phyloP scores from a whole-genome alignment of 23 tunicate genomes.

The Aplidium turbinatum region DNA sequence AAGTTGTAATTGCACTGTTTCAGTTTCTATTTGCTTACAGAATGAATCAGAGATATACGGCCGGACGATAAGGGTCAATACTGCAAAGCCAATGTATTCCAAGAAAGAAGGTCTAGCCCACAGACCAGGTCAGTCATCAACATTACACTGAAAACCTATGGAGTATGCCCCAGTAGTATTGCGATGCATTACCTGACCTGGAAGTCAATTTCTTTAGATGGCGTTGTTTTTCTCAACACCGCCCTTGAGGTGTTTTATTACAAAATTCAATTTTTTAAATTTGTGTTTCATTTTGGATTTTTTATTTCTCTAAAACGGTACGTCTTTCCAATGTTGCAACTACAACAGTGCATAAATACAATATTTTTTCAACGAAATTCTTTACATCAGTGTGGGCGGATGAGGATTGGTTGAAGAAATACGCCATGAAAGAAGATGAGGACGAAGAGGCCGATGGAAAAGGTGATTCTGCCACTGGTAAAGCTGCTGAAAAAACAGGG shows the following conservation, averaged over 20 bases:
- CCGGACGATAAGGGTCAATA: conserved; percentile 84
- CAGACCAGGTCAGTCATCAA: conserved; percentile 62
- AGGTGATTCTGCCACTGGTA: conserved; percentile 26
- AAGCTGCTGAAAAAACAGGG: conserved; percentile 21
- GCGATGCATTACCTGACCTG: no score
- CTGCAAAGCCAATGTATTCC: conserved; percentile 92
- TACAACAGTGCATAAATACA: no score
- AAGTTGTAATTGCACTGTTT: no score
- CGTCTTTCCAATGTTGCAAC: not conserved
- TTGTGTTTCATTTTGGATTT: not conserved
- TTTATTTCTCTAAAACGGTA: not conserved
- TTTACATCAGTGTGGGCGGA: conserved; percentile 93
- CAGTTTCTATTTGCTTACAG: conserved; percentile 4
- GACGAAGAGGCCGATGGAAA: conserved; percentile 30
- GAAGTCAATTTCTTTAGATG: not conserved
- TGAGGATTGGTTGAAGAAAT: conserved; percentile 98
- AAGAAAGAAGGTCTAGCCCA: conserved; percentile 82
- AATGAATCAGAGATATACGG: conserved; percentile 96
- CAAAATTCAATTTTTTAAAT: not conserved
- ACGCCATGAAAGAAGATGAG: conserved; percentile 90
- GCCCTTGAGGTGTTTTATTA: not conserved
- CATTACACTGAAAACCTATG: no score
- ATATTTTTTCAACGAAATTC: not conserved
- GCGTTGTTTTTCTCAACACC: not conserved
- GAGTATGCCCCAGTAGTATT: no score